Base-by-base conservation (phyloP, 2,113 vertebrate genomes). In the Tricholaema leucomelas region DNA sequence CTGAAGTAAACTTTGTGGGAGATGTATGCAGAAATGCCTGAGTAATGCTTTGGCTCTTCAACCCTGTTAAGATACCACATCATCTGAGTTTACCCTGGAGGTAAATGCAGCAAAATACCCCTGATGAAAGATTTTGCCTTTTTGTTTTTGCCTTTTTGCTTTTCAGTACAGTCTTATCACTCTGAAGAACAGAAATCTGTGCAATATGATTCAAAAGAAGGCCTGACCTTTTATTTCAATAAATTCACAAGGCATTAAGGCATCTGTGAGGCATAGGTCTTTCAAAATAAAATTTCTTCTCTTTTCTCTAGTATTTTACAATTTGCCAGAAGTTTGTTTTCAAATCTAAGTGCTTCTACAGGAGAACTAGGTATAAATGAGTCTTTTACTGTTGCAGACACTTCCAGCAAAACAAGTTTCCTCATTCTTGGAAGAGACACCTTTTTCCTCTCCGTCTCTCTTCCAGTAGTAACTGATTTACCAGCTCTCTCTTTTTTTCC, bases 1-100 rank as follows among this genome's bases (percentile, higher is more conserved):
- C 71, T 78, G 59, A 88, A 92, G 38, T 27, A 81, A 55, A 15
- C 90, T 94, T 82, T 61, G 17, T 71, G 83, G 33, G 73, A 93
- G 60, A 81, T 0, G 5, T 58, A 52, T 0, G 0, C 59, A 75
- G 48, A 90, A 93, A 78, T 58, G 35, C n/a, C 42, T 88, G 60
- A 88, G 83, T 64, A 90, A 66, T 77, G 17, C 15, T 83, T 85
- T 46, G 54, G 44, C 61, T 84, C 58, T 93, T 84, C 58, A 33
- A 8, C 12, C 7, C 61, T 48, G 15, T 42, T 54, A 71, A 14
- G n/a, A 78, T 48, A 69, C 35, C 48, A 88, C 64, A 76, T 33
- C 38, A 69, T 48, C 52, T 46, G 52, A 60, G 20, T 70, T 91
- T 79, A 75, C 59, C 44, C 75, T 65, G 40, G 85, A 80, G 82